Base-by-base conservation (phyloP, 1,140 invertebrate species). In the Tetragnatha versicolor region DNA sequence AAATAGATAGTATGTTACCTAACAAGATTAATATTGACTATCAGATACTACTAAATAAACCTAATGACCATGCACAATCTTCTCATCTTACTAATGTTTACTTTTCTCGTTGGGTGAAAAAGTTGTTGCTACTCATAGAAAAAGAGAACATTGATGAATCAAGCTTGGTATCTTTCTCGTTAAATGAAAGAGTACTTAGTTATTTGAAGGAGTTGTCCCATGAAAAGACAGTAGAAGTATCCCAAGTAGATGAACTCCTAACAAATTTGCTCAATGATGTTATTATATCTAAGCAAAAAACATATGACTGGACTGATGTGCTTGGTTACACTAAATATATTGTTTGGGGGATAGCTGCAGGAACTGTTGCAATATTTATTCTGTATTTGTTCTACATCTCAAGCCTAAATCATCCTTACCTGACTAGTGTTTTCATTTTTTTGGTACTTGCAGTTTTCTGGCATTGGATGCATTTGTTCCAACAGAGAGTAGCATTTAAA, bases 381-480 rank as follows among this genome's bases (percentile, higher is more conserved):
- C 7, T 31, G 10, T 68, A 49, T 49, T 2, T 39, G 1, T 37
- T 63, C 9, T 39, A 49, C 9, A 7, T 2, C 7, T 49, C 22
- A 17, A 3, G 47, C 2, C 27, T 68, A 3, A 14, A 27, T 49
- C 12, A 39, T 17, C 39, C 42, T 29, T 17, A 4, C 2, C 17
- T 29, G 9, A 68, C 65, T 7, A 6, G 27, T 3, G 20, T 68
- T 49, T 49, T 20, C 12, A 31, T 49, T 3, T 17, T 68, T 14
- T 17, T 47, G 20, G 42, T 47, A 17, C 12, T 47, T 20, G 20
- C 12, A 17, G 42, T 47, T 17, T 47, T 47, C 20, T 68, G 65
- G 65, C 39, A 49, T 31, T 68, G 65, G 65, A 68, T 68, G 65
- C 25, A 29, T 49, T 49, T 68, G 65, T 68, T 49, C 49, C n/a